Evolutionary conservation across 1,140 invertebrate species (phyloP).

Genomic region (Drosophila rufa): DNA sequence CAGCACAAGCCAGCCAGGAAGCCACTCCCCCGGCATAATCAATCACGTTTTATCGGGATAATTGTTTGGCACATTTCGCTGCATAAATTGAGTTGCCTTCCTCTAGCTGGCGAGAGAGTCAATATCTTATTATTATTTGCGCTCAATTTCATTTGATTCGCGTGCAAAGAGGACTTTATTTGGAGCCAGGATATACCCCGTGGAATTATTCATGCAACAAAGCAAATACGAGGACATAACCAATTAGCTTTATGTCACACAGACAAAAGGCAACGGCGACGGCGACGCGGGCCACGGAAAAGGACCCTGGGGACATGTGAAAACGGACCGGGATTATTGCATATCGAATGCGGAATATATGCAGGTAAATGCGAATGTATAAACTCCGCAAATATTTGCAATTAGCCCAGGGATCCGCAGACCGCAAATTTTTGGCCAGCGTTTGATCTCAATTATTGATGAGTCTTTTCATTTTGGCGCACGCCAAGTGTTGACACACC

Average conservation of each 20-base stretch:
- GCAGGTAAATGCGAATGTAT: conserved; percentile 16
- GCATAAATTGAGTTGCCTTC: conserved; percentile 57
- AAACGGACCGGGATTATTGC: conserved; percentile 25
- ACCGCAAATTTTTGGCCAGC: conserved; percentile 32
- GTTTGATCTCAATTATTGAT: conserved; percentile 41
- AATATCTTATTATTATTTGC: conserved; percentile 70
- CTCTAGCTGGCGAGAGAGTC: conserved; percentile 36
- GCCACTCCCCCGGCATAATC: conserved; percentile 48
- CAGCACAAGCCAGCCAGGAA: background rate
- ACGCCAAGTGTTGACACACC: conserved; percentile 40
- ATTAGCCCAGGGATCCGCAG: conserved; percentile 16
- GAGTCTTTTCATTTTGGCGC: conserved; percentile 25
- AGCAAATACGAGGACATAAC: conserved; percentile 23
- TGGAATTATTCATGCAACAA: conserved; percentile 35
- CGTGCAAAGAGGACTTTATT: conserved; percentile 26
- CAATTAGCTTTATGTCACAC: conserved; percentile 38
- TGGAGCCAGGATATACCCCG: background rate
- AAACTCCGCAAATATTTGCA: conserved; percentile 43
- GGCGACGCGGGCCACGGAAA: conserved; percentile 1
- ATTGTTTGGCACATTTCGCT: conserved; percentile 62
- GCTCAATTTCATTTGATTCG: conserved; percentile 62
- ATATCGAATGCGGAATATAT: conserved; percentile 25
- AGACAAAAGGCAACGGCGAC: conserved; percentile 20
- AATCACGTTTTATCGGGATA: conserved; percentile 74
- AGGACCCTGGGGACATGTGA: conserved; percentile 16